These are phyloP conservation scores for Ptyas mucosa DNA, from an alignment of 2,113 vertebrate genomes.

Conservation along the genomic window DNA sequence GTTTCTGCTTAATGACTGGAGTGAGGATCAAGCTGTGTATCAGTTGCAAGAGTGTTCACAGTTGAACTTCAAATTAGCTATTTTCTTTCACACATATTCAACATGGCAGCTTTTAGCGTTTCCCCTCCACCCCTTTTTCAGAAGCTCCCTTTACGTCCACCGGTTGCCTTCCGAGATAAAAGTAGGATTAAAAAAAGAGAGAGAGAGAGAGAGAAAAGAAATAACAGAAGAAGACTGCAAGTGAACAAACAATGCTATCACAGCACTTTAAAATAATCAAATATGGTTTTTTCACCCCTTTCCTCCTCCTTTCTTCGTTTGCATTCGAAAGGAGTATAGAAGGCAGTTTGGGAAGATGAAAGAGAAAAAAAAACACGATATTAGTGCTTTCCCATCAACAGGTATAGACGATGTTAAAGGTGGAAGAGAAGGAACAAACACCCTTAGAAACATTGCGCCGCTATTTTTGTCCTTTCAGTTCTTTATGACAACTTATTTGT, in stretches of 20 bases:
- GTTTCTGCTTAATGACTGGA: conserved; percentile 8
- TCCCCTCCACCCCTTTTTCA: conserved; percentile 4
- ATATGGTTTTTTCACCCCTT: conserved; percentile 54
- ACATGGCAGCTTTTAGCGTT: conserved; percentile 21
- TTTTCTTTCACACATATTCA: conserved; percentile 33
- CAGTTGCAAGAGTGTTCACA: conserved; percentile 6
- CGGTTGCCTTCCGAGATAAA: conserved; percentile 63
- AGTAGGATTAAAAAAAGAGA: conserved; percentile 36
- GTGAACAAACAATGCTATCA: conserved; percentile 72
- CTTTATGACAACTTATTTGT: conserved; percentile 83
- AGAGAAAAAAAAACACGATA: conserved; percentile 29
- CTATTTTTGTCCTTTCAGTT: conserved; percentile 85
- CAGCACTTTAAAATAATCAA: conserved; percentile 78
- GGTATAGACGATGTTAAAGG: conserved; percentile 68
- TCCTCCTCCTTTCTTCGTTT: conserved; percentile 44
- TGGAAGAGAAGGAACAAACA: conserved; percentile 51
- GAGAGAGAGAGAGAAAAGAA: conserved; percentile 42
- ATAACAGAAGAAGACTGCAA: conserved; percentile 58
- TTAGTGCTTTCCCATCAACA: conserved; percentile 55
- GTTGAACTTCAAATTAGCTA: not conserved
- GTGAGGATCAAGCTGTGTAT: conserved; percentile 27
- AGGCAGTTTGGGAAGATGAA: conserved; percentile 68
- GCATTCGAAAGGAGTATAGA: conserved; percentile 64
- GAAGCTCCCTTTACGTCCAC: conserved; percentile 41
- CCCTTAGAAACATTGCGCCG: conserved; percentile 69